phyloP scores from a whole-genome alignment of 2,888 invertebrate genomes.

The Acrocyrtus sp. region DNA sequence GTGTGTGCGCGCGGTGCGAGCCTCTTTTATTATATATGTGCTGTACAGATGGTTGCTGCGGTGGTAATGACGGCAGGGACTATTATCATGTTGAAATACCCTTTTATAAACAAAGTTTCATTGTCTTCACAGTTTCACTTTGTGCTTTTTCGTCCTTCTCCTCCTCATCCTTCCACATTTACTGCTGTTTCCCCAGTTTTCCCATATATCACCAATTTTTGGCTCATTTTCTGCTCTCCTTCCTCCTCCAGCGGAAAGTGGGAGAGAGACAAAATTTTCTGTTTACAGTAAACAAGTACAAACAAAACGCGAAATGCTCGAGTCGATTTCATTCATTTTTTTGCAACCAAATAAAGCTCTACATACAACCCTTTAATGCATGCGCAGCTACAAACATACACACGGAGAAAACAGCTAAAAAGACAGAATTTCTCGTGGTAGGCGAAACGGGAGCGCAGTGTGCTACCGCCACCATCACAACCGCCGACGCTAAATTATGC shows the following conservation, averaged over 20 bases:
- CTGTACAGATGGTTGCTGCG: not conserved
- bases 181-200: not conserved
- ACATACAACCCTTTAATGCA: not conserved
- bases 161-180: not conserved
- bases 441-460: not conserved
- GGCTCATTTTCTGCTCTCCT: constrained; percentile 19
- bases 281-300: constrained; percentile 12
- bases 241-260: not conserved
- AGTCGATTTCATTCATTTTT: constrained; percentile 13
- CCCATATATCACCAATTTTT: constrained; percentile 38
- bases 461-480: constrained; percentile 12
- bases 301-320: not conserved
- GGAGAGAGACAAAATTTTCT: not conserved
- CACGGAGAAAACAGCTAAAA: not conserved
- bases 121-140: constrained; percentile 39
- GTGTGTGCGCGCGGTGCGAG: not conserved
- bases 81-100: constrained; percentile 1
- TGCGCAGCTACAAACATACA: not conserved
- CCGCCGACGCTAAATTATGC: constrained; percentile 47
- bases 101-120: constrained; percentile 32
- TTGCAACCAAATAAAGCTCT: not conserved
- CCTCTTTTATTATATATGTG: not conserved
- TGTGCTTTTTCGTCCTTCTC: not conserved
- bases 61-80: constrained; percentile 7
- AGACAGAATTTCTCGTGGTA: constrained; percentile 5